Conservation (phyloP, 2,888 invertebrate species). For the Aphidoletes aphidimyza region DNA sequence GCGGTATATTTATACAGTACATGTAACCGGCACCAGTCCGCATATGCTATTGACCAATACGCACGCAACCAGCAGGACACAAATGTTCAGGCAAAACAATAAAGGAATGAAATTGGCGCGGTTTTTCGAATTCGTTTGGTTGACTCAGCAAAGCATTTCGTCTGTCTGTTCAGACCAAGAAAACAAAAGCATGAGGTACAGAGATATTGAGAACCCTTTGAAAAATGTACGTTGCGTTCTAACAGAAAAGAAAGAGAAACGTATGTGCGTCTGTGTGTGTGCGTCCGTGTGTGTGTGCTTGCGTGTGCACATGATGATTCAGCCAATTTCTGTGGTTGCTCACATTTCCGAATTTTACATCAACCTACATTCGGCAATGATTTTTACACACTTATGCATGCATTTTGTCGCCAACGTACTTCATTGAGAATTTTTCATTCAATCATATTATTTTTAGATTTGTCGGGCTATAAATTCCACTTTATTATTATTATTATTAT, state of each 20-base stretch:
- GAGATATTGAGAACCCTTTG: no score
- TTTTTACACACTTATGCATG: no score
- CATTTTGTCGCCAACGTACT: not conserved
- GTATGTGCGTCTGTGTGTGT: no score
- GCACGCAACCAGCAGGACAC: not conserved
- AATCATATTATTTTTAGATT: constrained; percentile 31
- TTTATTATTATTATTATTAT: no score
- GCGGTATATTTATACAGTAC: not conserved
- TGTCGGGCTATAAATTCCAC: not conserved
- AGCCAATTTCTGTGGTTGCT: no score
- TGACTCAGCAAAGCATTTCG: not conserved
- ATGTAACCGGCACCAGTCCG: not conserved
- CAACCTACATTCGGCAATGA: constrained; percentile 1
- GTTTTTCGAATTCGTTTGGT: not conserved
- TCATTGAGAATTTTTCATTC: constrained; percentile 3
- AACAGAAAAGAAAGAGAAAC: no score
- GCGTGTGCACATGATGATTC: no score
- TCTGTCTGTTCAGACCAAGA: no score
- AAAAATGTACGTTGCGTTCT: no score
- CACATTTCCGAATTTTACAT: not conserved
- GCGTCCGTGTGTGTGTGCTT: no score
- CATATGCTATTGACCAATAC: not conserved
- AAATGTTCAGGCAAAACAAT: not conserved
- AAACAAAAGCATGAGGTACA: no score
- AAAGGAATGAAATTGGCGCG: not conserved